phyloP scores from a whole-genome alignment of 2,888 invertebrate species.

The Mesorhabditis belari region DNA sequence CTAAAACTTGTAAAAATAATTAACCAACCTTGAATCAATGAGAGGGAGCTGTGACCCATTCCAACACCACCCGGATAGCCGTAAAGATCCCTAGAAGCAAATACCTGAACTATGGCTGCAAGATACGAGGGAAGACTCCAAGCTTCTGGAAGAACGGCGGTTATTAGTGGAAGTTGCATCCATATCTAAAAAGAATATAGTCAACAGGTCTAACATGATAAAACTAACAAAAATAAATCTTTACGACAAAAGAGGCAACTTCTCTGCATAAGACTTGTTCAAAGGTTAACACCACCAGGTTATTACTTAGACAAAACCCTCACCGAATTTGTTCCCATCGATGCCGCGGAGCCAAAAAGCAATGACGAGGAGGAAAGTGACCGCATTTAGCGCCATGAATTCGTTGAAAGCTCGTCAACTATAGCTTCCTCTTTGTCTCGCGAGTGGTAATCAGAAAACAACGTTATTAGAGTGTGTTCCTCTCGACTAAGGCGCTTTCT shows the following conservation, averaged over 20 bases:
- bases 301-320: background rate
- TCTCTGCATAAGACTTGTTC: background rate
- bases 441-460: too few relatives aligned
- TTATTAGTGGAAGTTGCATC: constrained; percentile 79
- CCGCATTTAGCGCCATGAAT: background rate
- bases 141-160: constrained; percentile 73
- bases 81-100: too few relatives aligned
- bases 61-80: too few relatives aligned
- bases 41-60: constrained; percentile 72
- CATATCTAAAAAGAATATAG: constrained; percentile 59
- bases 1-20: background rate
- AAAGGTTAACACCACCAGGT: background rate
- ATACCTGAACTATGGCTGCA: constrained; percentile 72
- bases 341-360: constrained; percentile 67
- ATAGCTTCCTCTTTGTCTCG: too few relatives aligned
- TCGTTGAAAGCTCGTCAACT: too few relatives aligned
- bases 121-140: constrained; percentile 80
- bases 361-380: constrained; percentile 62
- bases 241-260: background rate
- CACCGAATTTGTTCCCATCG: constrained; percentile 77
- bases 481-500: too few relatives aligned
- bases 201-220: constrained; percentile 32
- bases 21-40: constrained; percentile 68
- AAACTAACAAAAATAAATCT: background rate
- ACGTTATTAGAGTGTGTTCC: too few relatives aligned